Evolutionary conservation across 1,140 invertebrate species (phyloP), one percentile per base, ranked within the genome.

Genomic region (Bombus balteatus): DNA sequence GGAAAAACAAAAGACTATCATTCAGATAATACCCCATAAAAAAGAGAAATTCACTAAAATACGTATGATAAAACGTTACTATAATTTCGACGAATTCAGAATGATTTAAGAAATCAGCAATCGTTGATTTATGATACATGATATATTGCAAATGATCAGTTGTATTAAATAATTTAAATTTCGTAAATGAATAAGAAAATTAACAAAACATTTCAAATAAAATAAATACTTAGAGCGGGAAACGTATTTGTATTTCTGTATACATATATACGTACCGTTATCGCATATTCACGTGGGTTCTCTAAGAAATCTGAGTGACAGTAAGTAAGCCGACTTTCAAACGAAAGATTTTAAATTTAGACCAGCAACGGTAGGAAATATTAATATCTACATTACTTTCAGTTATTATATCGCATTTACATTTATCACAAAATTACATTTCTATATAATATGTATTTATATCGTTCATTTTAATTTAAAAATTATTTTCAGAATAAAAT

Each of bases 1-100:
- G 73, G 43, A 13, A 77, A 53, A 83, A 83, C n/a, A 83, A 83
- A 70, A 41, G 73, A 83, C 28, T 41, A 22, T 77, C 73, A 37
- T 13, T 32, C 13, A 12, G 22, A 47, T 53, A 79, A 9, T 43
- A 34, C 68, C 9, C 10, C 28, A 39, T 41, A 8, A 22, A 66
- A 59, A 43, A 25, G 18, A 25, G n/a, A 75, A 65, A 75, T 47
- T 66, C n/a, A 53, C 41, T 3, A 53, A 83, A 68, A 22, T 25
- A 9, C 12, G 8, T 34, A 1, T 39, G 5, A 53, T 41, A 28
- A 43, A 70, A 71, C 10, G n/a, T 59, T 43, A 75, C 66, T 71
- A 57, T 22, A 66, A 66, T 75, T 75, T 66, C 25, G 9, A 34
- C 6, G 8, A 74, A 18, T 65, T 34, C 13, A 6, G 1, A 13